A percentile compares a stretch with the other conserved stretches of the same genome.
Evolutionary conservation across 2,888 invertebrate species (phyloP).

Genomic region (Drosophila melanosoma): DNA sequence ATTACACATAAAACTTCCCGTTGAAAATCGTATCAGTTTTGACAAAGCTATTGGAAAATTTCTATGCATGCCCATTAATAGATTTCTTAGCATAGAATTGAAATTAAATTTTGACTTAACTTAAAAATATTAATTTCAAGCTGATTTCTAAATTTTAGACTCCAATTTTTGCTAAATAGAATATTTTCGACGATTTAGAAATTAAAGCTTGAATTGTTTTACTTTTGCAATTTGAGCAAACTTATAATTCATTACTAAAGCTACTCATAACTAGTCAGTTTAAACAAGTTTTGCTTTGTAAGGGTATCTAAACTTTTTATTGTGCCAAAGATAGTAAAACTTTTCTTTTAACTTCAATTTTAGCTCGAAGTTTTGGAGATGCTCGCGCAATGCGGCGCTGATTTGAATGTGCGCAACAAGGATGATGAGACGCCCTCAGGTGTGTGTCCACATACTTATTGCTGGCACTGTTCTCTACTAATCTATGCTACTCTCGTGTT

Average conservation of each 20-base stretch:
- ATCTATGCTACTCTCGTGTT: neutral
- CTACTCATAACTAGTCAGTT: neutral
- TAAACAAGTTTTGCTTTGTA: neutral
- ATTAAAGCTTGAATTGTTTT: neutral
- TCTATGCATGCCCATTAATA: too few species aligned
- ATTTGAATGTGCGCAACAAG: constrained; percentile 97
- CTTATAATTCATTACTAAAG: too few species aligned
- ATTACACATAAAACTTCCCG: too few species aligned
- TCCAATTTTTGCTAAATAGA: neutral
- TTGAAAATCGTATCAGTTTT: too few species aligned
- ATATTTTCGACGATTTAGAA: neutral
- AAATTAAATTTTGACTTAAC: too few species aligned
- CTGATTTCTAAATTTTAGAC: neutral
- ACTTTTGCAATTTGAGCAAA: neutral
- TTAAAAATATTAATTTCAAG: neutral
- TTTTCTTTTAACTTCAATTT: neutral
- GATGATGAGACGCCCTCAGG: constrained; percentile 99
- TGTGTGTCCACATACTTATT: constrained; percentile 84
- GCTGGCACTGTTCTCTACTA: neutral
- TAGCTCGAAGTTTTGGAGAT: constrained; percentile 98
- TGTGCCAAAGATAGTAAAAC: neutral
- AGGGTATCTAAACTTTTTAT: neutral
- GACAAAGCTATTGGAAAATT: neutral
- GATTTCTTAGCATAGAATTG: too few species aligned
- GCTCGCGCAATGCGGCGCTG: constrained; percentile 97